These are phyloP conservation scores for Tethya wilhelma DNA, from an alignment of 37 sponge, comb jelly and placozoan species.

Conservation along the genomic window DNA sequence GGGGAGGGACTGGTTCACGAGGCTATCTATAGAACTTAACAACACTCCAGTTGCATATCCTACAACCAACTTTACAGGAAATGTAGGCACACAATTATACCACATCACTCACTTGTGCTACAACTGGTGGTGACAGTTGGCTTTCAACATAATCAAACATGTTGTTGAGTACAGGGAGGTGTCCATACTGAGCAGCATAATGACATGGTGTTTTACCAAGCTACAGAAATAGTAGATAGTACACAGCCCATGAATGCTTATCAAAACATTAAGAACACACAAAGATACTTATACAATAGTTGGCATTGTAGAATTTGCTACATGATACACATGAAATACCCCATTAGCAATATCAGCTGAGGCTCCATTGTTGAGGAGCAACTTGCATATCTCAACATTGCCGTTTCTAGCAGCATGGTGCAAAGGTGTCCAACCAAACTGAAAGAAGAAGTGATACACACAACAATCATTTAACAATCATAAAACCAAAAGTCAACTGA, in stretches of 20 bases:
- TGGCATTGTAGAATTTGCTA: not conserved
- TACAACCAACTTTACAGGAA: no score
- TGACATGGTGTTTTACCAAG: conserved; percentile 66
- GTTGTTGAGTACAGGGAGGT: conserved; percentile 43
- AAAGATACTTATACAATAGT: not conserved
- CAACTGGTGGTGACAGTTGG: conserved; percentile 16
- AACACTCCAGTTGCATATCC: no score
- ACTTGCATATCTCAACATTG: conserved; percentile 50
- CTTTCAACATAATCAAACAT: conserved; percentile 55
- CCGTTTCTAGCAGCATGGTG: conserved; percentile 77
- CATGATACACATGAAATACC: conserved; percentile 8
- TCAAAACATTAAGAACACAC: not conserved
- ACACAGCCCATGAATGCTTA: not conserved
- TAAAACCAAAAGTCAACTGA: not conserved
- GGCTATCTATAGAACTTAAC: no score
- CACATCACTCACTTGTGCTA: conserved; percentile 16
- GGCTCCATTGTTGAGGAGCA: conserved; percentile 27
- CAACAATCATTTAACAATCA: not conserved
- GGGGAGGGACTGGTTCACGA: no score
- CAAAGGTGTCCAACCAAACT: conserved; percentile 75
- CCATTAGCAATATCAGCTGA: conserved; percentile 28
- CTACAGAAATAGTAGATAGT: conserved; percentile 14
- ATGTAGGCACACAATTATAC: no score
- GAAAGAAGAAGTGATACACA: conserved; percentile 10
- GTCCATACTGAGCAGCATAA: conserved; percentile 82